Percentiles rank a stretch among this genome's conserved stretches.
Conservation (phyloP, 2,888 invertebrate species). For the Latheticus oryzae region DNA sequence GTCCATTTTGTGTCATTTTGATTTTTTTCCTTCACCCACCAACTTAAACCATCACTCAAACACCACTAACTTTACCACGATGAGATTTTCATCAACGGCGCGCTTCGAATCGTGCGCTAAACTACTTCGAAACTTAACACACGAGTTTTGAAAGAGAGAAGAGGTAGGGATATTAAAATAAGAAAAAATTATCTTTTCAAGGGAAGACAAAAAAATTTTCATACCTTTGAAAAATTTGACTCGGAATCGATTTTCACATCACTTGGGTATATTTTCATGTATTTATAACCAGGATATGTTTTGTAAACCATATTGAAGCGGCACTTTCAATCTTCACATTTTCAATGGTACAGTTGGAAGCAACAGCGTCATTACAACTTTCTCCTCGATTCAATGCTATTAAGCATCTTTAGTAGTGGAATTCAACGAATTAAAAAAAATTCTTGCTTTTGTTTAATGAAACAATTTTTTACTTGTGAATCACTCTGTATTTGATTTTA, state of each 20-base stretch:
- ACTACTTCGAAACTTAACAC: conserved; percentile 34
- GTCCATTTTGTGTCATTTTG: conserved; percentile 50
- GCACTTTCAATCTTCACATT: conserved; percentile 34
- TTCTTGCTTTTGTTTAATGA: too few species aligned
- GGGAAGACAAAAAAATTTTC: conserved; percentile 23
- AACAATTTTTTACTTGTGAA: too few species aligned
- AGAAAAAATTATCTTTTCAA: conserved; percentile 41
- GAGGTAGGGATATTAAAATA: conserved; percentile 35
- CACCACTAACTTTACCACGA: conserved; percentile 20
- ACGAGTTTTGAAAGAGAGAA: too few species aligned
- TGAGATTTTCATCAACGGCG: conserved; percentile 28
- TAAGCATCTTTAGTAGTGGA: too few species aligned
- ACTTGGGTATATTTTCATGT: conserved; percentile 30
- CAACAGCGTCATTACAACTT: conserved; percentile 23
- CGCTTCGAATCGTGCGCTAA: conserved; percentile 27
- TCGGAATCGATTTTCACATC: conserved; percentile 3
- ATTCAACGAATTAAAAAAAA: too few species aligned
- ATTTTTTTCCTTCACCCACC: conserved; percentile 8
- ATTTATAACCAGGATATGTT: conserved; percentile 31
- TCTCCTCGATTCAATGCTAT: conserved; percentile 30
- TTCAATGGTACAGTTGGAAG: conserved; percentile 21
- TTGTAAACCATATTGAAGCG: conserved; percentile 31
- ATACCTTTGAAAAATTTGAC: conserved; percentile 1
- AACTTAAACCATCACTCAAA: conserved; percentile 29
- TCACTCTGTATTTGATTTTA: too few species aligned